Evolutionary conservation across 2,888 invertebrate species (phyloP), one percentile per base, ranked within the genome.

Genomic region (Encarsia formosa): DNA sequence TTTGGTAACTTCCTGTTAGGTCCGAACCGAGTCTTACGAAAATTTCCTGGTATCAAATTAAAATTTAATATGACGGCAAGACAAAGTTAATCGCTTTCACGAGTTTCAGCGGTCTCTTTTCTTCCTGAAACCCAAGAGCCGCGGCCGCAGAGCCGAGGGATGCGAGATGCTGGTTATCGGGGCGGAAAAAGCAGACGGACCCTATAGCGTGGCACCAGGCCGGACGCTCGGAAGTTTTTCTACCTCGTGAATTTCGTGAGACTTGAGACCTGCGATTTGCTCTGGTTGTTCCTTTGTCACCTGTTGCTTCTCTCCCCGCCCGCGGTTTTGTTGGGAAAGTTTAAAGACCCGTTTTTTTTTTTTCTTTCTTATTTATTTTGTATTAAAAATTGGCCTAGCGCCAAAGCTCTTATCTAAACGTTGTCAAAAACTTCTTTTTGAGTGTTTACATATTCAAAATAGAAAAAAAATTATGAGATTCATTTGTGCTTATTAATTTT

Each of bases 141-240:
- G 45, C 29, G 47, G 44, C 58, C 39, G 50, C 48, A 44, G 2
- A 42, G n/a, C n/a, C n/a, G n/a, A n/a, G n/a, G n/a, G n/a, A 31
- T 29, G 13, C 29, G 29, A 29, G 8, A 29, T n/a, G 34, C 34
- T 16, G 57, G 58, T 63, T 63, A 63, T 57, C 61, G 59, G 63
- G 56, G 59, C 58, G 58, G 63, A 61, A 63, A 63, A 60, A 62
- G 60, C 32, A 5, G 32, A 32, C 26, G 6, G 26, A 26, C 26
- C 1, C 26, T 11, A 26, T 8, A 26, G 26, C 6, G 6, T 26
- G 6, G 26, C 26, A 8, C 26, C 6, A 6, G 6, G 26, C 11
- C 6, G 6, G 26, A 6, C 26, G 11, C 26, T 6, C 26, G 26
- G 26, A 6, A 26, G 26, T 1, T 26, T 26, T 8, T 26, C 11